Evolutionary conservation across 2,113 vertebrate genomes (phyloP).

Genomic region (Mobula hypostoma): DNA sequence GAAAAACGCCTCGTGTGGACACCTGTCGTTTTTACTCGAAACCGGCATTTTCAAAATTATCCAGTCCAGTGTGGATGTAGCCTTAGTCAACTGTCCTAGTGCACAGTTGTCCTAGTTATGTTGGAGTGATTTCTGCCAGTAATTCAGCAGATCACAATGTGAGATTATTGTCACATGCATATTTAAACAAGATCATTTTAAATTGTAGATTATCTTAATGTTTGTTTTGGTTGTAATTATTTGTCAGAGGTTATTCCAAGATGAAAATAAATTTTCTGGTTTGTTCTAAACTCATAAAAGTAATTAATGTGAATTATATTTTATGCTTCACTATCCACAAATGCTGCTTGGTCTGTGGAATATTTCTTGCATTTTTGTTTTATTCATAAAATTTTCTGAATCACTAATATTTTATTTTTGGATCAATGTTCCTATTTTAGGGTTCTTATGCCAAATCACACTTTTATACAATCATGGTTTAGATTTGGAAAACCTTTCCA

Average conservation of each 20-base stretch:
- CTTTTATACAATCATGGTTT: neutral
- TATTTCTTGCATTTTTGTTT: too few relatives aligned
- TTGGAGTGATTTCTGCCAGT: neutral
- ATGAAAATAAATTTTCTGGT: neutral
- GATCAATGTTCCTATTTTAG: neutral
- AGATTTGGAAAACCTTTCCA: neutral
- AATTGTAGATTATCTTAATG: neutral
- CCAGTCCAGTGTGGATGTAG: too few relatives aligned
- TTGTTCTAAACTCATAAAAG: neutral
- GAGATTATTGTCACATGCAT: neutral
- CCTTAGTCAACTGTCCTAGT: neutral
- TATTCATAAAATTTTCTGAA: too few relatives aligned
- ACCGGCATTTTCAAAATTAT: too few relatives aligned
- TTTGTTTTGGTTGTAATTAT: neutral
- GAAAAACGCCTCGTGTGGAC: too few relatives aligned
- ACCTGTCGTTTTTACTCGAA: too few relatives aligned
- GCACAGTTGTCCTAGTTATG: neutral
- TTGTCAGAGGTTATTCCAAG: neutral
- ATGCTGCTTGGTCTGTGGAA: too few relatives aligned
- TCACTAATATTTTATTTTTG: neutral
- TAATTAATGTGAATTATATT: neutral
- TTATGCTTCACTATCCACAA: too few relatives aligned
- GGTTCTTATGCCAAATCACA: neutral
- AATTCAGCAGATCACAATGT: neutral
- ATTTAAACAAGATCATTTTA: neutral